Conservation (phyloP, 2,888 invertebrate species). For the Tiliacea citrago region DNA sequence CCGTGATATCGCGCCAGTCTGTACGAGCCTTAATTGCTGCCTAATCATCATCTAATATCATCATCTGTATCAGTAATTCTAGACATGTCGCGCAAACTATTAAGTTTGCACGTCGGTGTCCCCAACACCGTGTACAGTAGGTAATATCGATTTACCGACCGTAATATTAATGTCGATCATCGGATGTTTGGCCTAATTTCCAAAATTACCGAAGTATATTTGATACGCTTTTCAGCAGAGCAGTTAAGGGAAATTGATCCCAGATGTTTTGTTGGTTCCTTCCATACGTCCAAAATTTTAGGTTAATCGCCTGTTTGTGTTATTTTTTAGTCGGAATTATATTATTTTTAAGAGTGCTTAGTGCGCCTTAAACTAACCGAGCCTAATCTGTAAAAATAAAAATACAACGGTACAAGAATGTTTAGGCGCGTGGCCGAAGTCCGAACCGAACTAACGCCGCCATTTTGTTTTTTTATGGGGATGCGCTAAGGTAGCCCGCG, state of each 20-base stretch:
- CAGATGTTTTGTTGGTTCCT: constrained; percentile 13
- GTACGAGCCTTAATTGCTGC: no score
- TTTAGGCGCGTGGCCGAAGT: neutral
- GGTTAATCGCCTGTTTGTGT: neutral
- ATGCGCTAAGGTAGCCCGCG: no score
- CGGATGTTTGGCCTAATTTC: constrained; percentile 18
- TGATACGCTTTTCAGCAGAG: neutral
- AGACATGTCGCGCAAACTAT: no score
- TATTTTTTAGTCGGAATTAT: neutral
- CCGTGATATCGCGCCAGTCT: no score
- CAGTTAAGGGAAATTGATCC: constrained; percentile 5
- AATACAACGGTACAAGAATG: neutral
- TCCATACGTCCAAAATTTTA: neutral
- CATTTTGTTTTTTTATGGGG: neutral
- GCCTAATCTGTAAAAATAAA: neutral
- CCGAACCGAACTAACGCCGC: neutral
- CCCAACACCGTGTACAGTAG: neutral
- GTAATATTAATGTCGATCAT: neutral
- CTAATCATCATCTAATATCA: no score
- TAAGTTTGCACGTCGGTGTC: neutral
- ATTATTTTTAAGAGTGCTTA: neutral
- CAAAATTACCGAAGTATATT: neutral
- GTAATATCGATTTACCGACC: neutral
- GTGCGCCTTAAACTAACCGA: neutral
- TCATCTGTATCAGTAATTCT: no score